A percentile compares a stretch with the other conserved stretches of the same genome.
Conservation (phyloP, 1,140 invertebrate species). For the Tribolium castaneum region DNA sequence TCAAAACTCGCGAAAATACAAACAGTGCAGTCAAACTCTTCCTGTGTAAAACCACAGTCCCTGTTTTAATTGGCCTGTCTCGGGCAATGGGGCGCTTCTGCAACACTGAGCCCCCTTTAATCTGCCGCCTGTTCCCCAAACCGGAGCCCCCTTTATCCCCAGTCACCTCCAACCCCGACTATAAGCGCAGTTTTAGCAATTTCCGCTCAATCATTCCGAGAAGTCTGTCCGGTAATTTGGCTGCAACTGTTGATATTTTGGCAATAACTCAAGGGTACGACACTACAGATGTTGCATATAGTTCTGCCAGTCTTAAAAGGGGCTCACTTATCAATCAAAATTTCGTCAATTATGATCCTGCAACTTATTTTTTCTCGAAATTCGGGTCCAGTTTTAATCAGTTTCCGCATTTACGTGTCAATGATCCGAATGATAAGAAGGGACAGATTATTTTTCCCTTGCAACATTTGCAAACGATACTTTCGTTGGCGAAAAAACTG, state of each 20-base stretch:
- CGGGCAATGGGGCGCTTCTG: conserved; percentile 90
- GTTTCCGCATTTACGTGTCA: conserved; percentile 81
- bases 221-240: conserved; percentile 88
- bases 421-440: conserved; percentile 68
- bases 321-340: conserved; percentile 73
- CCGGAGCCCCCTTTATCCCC: conserved; percentile 72
- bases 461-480: conserved; percentile 80
- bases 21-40: conserved; percentile 69
- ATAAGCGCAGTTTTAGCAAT: conserved; percentile 74
- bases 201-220: conserved; percentile 90
- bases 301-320: conserved; percentile 51
- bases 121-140: conserved; percentile 86
- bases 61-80: conserved; percentile 87
- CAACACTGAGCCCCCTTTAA: conserved; percentile 78
- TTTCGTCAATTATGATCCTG: conserved; percentile 80
- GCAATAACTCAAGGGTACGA: conserved; percentile 60
- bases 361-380: conserved; percentile 89
- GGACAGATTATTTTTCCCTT: conserved; percentile 75
- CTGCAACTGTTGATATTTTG: conserved; percentile 66
- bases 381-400: conserved; percentile 94
- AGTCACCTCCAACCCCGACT: conserved; percentile 59
- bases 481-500: conserved; percentile 87
- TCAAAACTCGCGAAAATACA: conserved; percentile 67
- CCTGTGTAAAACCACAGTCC: conserved; percentile 86
- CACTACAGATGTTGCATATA: conserved; percentile 55